phyloP scores from a whole-genome alignment of 2,888 invertebrate genomes.

The Rhingia rostrata region DNA sequence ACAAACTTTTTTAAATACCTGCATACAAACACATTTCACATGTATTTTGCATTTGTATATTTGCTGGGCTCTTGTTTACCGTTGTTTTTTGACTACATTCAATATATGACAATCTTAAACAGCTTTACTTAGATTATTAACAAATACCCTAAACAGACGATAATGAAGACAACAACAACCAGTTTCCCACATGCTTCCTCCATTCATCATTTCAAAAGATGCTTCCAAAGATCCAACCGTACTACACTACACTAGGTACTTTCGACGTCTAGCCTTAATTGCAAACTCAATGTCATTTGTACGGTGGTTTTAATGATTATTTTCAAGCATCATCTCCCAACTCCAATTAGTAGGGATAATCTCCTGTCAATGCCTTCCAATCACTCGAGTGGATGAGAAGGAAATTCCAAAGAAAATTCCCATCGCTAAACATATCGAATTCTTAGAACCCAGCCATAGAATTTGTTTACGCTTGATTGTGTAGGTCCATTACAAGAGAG shows the following conservation, averaged over 20 bases:
- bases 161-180: too few species aligned
- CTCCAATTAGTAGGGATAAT: slow-evolving; percentile 31
- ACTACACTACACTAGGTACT: too few species aligned
- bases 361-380: background rate
- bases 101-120: too few species aligned
- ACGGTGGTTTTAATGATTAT: slow-evolving; percentile 5
- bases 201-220: too few species aligned
- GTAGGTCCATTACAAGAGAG: slow-evolving; percentile 9
- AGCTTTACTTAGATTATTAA: too few species aligned
- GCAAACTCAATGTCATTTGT: background rate
- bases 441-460: background rate
- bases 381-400: background rate
- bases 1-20: background rate
- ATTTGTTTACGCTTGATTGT: slow-evolving; percentile 15
- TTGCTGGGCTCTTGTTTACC: background rate
- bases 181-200: too few species aligned
- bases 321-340: slow-evolving; percentile 7
- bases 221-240: background rate
- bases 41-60: background rate
- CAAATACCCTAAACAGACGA: too few species aligned
- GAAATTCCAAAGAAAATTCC: background rate
- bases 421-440: background rate
- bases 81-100: too few species aligned
- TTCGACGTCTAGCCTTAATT: background rate
- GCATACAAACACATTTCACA: background rate